phyloP scores from a whole-genome alignment of 2,797 vertebrate genomes.

The Lithobates sylvaticus region DNA sequence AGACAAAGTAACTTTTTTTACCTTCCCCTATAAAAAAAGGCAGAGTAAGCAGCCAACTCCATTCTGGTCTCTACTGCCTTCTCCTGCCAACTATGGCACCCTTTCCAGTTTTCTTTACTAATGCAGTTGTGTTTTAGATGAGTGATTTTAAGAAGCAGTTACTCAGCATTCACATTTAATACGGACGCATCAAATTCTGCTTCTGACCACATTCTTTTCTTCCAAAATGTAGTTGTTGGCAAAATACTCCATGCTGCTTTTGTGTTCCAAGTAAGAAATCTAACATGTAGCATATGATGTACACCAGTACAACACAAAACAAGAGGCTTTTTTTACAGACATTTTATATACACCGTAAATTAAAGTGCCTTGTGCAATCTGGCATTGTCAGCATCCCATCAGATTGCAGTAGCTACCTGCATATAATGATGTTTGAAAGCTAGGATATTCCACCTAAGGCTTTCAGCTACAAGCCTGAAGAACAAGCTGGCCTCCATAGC shows the following conservation, averaged over 20 bases:
- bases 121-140: conserved; percentile 37
- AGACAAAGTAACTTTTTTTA: conserved; percentile 11
- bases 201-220: conserved; percentile 34
- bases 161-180: conserved; percentile 50
- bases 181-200: conserved; percentile 45
- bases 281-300: conserved; percentile 37
- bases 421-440: conserved; percentile 15
- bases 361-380: conserved; percentile 20
- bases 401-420: conserved; percentile 21
- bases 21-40: conserved; percentile 22
- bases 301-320: conserved; percentile 19
- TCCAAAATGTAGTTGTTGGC: conserved; percentile 49
- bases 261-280: conserved; percentile 44
- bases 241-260: conserved; percentile 17
- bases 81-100: conserved; percentile 18
- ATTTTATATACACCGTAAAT: conserved; percentile 7
- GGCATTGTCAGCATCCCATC: conserved; percentile 4
- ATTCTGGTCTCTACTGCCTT: neutral
- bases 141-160: conserved; percentile 48
- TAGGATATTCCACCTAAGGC: conserved; percentile 50
- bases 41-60: conserved; percentile 30
- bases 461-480: conserved; percentile 61
- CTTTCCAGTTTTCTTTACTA: conserved; percentile 48
- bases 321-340: neutral
- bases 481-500: conserved; percentile 37